phyloP scores from a whole-genome alignment of 1,140 invertebrate genomes.

The Magallana ariakensis region DNA sequence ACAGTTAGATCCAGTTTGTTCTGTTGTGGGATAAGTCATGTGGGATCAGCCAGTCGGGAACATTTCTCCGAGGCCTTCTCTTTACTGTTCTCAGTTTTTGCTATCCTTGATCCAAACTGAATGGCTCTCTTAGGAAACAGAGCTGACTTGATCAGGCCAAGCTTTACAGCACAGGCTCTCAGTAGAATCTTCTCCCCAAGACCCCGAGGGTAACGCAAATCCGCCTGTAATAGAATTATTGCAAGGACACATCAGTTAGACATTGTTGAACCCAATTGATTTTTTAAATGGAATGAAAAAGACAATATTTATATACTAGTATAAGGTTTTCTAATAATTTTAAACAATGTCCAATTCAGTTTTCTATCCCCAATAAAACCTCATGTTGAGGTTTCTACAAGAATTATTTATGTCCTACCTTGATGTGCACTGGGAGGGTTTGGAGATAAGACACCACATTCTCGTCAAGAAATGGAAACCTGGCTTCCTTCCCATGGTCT shows the following conservation, averaged over 20 bases:
- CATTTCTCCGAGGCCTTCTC: slow-evolving; percentile 90
- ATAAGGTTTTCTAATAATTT: no score
- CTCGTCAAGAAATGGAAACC: slow-evolving; percentile 98
- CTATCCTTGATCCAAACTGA: slow-evolving; percentile 98
- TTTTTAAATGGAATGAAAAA: no score
- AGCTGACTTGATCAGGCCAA: slow-evolving; percentile 86
- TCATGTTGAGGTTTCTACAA: neutral
- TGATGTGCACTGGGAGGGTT: slow-evolving; percentile 87
- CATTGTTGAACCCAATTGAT: no score
- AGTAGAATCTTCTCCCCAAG: slow-evolving; percentile 96
- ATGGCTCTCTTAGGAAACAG: slow-evolving; percentile 93
- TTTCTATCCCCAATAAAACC: no score
- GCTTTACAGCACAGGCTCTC: slow-evolving; percentile 86
- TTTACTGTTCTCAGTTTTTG: slow-evolving; percentile 88
- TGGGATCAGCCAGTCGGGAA: slow-evolving; percentile 63
- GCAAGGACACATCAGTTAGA: no score
- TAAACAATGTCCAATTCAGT: no score
- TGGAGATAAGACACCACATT: slow-evolving; percentile 88
- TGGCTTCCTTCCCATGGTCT: slow-evolving; percentile 81
- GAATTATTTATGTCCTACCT: slow-evolving; percentile 80
- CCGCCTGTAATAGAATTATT: slow-evolving; percentile 67
- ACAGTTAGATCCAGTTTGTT: no score
- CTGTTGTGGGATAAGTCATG: neutral
- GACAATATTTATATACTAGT: no score
- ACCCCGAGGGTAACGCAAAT: slow-evolving; percentile 84